A percentile compares a stretch with the other conserved stretches of the same genome.
These are phyloP conservation scores for Sebastolobus altivelis DNA, from an alignment of 2,797 vertebrate species.

Conservation along the genomic window DNA sequence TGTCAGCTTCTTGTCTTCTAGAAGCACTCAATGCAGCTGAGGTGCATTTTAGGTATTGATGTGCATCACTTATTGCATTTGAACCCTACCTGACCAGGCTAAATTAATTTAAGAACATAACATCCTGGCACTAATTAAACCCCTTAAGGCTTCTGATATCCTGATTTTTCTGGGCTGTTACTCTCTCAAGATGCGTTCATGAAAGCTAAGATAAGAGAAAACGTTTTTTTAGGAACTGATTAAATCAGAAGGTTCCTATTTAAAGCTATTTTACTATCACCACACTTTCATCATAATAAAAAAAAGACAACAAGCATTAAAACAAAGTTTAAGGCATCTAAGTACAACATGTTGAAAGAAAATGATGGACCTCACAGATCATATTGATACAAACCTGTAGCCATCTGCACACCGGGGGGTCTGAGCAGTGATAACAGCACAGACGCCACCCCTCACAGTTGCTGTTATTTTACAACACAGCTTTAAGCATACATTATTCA, in stretches of 20 bases:
- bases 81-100: neutral
- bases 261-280: neutral
- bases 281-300: neutral
- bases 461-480: slow-evolving; percentile 43
- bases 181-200: neutral
- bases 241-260: neutral
- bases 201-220: neutral
- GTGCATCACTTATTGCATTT: neutral
- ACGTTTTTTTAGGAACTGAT: neutral
- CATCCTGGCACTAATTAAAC: neutral
- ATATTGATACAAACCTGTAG: neutral
- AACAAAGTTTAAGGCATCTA: neutral
- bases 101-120: neutral
- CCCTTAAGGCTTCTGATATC: neutral
- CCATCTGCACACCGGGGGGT: neutral
- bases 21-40: neutral
- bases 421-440: neutral
- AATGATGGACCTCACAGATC: neutral
- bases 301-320: neutral
- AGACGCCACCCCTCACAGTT: neutral
- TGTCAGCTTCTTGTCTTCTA: neutral
- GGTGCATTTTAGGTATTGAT: neutral
- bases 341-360: neutral
- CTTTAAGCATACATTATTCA: slow-evolving; percentile 61
- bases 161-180: neutral